These are phyloP conservation scores for Spicauda simplicius DNA, from an alignment of 2,888 invertebrate genomes.

Conservation along the genomic window DNA sequence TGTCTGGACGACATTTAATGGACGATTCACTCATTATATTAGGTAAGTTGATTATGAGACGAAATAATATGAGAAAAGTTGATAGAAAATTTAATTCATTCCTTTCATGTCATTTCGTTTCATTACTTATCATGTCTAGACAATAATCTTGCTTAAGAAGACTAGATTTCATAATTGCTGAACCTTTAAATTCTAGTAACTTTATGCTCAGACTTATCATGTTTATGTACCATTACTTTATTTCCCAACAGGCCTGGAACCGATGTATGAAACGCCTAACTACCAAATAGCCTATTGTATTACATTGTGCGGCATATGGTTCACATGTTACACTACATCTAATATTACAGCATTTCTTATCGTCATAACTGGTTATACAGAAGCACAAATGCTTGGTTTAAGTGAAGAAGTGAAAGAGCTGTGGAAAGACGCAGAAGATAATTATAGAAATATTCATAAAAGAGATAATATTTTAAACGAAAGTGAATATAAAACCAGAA, in stretches of 20 bases:
- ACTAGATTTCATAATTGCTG: no score
- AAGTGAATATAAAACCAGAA: conserved; percentile 39
- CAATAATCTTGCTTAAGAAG: no score
- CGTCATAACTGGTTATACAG: conserved; percentile 56
- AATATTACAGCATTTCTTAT: conserved; percentile 57
- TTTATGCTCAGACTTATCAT: no score
- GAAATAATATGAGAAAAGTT: no score
- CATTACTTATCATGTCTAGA: no score
- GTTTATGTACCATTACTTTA: background rate
- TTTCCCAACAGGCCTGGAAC: conserved; percentile 58
- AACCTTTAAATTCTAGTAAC: no score
- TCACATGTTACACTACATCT: conserved; percentile 52
- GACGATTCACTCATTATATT: conserved; percentile 53
- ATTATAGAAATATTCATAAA: conserved; percentile 33
- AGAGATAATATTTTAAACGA: conserved; percentile 7
- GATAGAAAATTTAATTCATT: no score
- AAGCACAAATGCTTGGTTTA: conserved; percentile 61
- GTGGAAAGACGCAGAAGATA: conserved; percentile 53
- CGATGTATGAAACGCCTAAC: conserved; percentile 60
- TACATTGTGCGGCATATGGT: conserved; percentile 42
- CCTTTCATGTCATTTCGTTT: no score
- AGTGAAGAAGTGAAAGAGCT: conserved; percentile 55
- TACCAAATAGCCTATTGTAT: conserved; percentile 55
- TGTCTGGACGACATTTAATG: conserved; percentile 57
- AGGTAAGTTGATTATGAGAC: conserved; percentile 46